A percentile compares a stretch with the other conserved stretches of the same genome.
phyloP scores from a whole-genome alignment of 2,113 vertebrate genomes.

The Electrona antarctica region DNA sequence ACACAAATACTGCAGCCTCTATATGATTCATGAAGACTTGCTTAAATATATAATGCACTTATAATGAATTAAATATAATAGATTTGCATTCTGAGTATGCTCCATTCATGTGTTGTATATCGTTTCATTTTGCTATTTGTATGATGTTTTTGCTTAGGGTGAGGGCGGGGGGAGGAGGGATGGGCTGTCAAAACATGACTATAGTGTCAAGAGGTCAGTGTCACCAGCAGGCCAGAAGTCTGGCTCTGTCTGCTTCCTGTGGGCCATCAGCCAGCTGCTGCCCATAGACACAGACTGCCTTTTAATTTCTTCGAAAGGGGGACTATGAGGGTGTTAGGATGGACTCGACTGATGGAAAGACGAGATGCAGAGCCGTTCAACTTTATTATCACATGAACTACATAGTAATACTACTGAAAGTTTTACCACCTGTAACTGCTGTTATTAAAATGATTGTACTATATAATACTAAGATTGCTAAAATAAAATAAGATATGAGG shows the following conservation, averaged over 20 bases:
- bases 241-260: constrained; percentile 64
- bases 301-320: neutral
- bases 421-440: too few relatives aligned
- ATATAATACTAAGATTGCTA: too few relatives aligned
- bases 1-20: too few relatives aligned
- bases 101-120: neutral
- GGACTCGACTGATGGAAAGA: neutral
- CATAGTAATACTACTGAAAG: too few relatives aligned
- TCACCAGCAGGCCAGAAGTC: constrained; percentile 66
- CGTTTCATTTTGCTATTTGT: neutral
- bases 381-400: too few relatives aligned
- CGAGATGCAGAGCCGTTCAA: too few relatives aligned
- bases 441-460: too few relatives aligned
- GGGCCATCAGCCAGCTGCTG: constrained; percentile 69
- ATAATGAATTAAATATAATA: neutral
- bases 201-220: constrained; percentile 54
- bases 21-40: too few relatives aligned
- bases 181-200: constrained; percentile 38
- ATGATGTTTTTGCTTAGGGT: neutral
- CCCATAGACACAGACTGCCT: constrained; percentile 28
- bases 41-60: neutral
- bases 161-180: constrained; percentile 41
- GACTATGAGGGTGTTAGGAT: too few relatives aligned
- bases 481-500: too few relatives aligned
- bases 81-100: too few relatives aligned